Conservation (phyloP, 2,888 invertebrate genomes). For the Acronicta aceris region DNA sequence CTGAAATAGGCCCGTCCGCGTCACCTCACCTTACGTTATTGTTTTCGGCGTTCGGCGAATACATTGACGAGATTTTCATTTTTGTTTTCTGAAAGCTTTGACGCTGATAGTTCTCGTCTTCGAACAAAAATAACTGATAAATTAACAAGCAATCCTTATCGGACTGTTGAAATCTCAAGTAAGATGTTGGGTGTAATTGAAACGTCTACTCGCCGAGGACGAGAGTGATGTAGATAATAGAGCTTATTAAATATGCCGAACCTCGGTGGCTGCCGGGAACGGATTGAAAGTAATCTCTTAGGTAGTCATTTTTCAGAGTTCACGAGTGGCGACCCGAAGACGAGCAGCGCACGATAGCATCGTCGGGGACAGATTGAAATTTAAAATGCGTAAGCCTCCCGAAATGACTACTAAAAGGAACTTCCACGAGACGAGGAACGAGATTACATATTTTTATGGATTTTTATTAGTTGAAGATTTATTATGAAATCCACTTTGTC, state of each 20-base stretch:
- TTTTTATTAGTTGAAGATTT: constrained; percentile 47
- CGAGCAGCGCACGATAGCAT: constrained; percentile 69
- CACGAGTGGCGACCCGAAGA: constrained; percentile 64
- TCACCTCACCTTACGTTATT: constrained; percentile 64
- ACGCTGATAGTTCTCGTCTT: constrained; percentile 4
- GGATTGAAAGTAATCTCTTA: constrained; percentile 81
- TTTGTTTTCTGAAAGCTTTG: constrained; percentile 6
- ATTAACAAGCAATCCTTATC: constrained; percentile 19
- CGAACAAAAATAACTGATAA: constrained; percentile 7
- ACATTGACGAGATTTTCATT: constrained; percentile 32
- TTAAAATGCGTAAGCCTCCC: constrained; percentile 73
- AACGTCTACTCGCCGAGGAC: constrained; percentile 72
- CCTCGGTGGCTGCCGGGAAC: constrained; percentile 69
- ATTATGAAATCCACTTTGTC: constrained; percentile 45
- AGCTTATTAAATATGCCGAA: constrained; percentile 83
- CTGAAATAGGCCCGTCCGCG: constrained; percentile 71
- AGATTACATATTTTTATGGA: constrained; percentile 57
- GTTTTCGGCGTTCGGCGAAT: constrained; percentile 51
- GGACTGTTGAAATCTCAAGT: constrained; percentile 54
- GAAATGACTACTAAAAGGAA: constrained; percentile 65
- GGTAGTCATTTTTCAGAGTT: constrained; percentile 77
- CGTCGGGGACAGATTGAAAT: constrained; percentile 72
- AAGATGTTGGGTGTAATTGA: constrained; percentile 72
- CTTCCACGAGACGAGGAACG: constrained; percentile 60
- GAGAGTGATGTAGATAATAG: constrained; percentile 78